phyloP scores from a whole-genome alignment of 2,797 vertebrate species.

The Tiaroga cobitis region DNA sequence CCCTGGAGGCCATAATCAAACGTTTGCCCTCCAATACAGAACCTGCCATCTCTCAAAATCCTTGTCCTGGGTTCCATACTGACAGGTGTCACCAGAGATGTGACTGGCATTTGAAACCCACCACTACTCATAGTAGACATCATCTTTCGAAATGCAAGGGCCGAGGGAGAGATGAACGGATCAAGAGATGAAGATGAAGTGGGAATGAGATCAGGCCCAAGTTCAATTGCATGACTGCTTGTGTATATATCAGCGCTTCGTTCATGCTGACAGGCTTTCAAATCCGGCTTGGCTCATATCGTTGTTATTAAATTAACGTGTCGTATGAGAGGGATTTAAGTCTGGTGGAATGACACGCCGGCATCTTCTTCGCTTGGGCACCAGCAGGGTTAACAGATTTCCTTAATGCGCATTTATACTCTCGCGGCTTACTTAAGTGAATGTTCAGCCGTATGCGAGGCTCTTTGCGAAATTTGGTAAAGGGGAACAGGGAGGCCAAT shows the following conservation, averaged over 20 bases:
- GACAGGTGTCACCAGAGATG: neutral
- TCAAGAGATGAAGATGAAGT: neutral
- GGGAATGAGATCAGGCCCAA: constrained; percentile 51
- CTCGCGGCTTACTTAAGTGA: constrained; percentile 32
- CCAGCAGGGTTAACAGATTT: constrained; percentile 46
- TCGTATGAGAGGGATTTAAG: constrained; percentile 64
- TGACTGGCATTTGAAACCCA: constrained; percentile 1
- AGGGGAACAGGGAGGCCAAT: neutral
- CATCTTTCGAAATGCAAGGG: neutral
- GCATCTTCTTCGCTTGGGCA: constrained; percentile 20
- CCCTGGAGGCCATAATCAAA: constrained; percentile 18
- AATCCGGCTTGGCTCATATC: constrained; percentile 61
- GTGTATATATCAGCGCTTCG: constrained; percentile 62
- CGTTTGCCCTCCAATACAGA: neutral
- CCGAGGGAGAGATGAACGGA: neutral
- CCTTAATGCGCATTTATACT: constrained; percentile 43
- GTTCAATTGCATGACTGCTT: constrained; percentile 61
- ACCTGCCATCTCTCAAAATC: constrained; percentile 19
- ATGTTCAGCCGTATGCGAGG: constrained; percentile 26
- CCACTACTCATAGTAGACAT: neutral
- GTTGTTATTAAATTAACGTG: constrained; percentile 65
- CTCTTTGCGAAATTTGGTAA: constrained; percentile 35
- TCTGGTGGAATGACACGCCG: constrained; percentile 4
- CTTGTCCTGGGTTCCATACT: neutral
- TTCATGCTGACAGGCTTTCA: constrained; percentile 61